phyloP scores from a whole-genome alignment of 1,140 invertebrate genomes.

The Drosophila chauvacae region DNA sequence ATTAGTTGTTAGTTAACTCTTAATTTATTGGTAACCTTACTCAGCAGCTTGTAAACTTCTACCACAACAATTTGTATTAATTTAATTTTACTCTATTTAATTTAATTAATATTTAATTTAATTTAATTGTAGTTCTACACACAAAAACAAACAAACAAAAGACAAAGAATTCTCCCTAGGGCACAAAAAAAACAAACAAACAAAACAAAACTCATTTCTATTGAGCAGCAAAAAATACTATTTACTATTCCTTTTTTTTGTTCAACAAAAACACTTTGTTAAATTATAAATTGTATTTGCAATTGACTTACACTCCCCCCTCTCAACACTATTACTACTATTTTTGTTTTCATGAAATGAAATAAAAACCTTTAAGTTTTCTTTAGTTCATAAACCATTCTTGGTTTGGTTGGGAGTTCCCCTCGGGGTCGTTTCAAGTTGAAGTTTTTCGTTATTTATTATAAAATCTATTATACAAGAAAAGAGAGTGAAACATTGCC shows the following conservation, averaged over 20 bases:
- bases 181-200: slow-evolving; percentile 60
- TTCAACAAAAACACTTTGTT: slow-evolving; percentile 71
- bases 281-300: slow-evolving; percentile 48
- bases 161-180: slow-evolving; percentile 84
- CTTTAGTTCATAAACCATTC: slow-evolving; percentile 59
- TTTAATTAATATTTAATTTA: slow-evolving; percentile 51
- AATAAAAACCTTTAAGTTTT: slow-evolving; percentile 76
- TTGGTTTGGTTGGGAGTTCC: slow-evolving; percentile 37
- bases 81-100: slow-evolving; percentile 60
- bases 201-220: slow-evolving; percentile 35
- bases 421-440: slow-evolving; percentile 64
- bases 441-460: slow-evolving; percentile 83
- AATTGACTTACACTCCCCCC: slow-evolving; percentile 14
- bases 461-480: slow-evolving; percentile 29
- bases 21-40: slow-evolving; percentile 67
- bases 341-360: slow-evolving; percentile 80
- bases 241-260: slow-evolving; percentile 71
- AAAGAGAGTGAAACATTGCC: slow-evolving; percentile 24
- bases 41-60: slow-evolving; percentile 49
- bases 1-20: slow-evolving; percentile 25
- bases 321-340: slow-evolving; percentile 21
- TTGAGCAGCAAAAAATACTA: slow-evolving; percentile 31
- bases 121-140: slow-evolving; percentile 33
- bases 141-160: slow-evolving; percentile 48
- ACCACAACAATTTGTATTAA: slow-evolving; percentile 78